Conservation (phyloP, 1,140 invertebrate genomes). For the Schlechtendalia chinensis region DNA sequence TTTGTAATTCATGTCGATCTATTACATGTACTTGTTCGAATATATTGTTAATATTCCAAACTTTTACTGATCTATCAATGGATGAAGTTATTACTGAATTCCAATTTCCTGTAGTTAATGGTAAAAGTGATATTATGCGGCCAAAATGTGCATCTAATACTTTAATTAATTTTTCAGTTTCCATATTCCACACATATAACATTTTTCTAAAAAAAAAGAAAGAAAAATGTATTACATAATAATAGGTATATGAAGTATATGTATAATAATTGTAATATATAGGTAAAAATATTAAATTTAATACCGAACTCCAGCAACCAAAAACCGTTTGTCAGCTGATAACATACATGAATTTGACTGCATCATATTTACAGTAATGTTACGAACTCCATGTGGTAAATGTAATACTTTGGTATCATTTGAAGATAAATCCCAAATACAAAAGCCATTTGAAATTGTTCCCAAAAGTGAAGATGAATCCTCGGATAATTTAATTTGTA, state of each 20-base stretch:
- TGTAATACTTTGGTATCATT: slow-evolving; percentile 65
- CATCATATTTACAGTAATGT: slow-evolving; percentile 82
- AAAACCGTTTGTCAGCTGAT: slow-evolving; percentile 84
- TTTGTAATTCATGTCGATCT: slow-evolving; percentile 91
- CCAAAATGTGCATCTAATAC: slow-evolving; percentile 95
- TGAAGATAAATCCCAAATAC: slow-evolving; percentile 65
- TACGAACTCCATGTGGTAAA: slow-evolving; percentile 85
- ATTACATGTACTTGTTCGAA: slow-evolving; percentile 96
- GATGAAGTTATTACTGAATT: slow-evolving; percentile 96
- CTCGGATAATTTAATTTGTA: slow-evolving; percentile 79
- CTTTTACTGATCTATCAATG: slow-evolving; percentile 95
- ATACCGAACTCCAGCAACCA: slow-evolving; percentile 87
- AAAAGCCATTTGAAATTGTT: slow-evolving; percentile 80
- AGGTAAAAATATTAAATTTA: slow-evolving; percentile 36
- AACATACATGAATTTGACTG: slow-evolving; percentile 88
- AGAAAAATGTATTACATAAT: slow-evolving; percentile 51
- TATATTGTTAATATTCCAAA: slow-evolving; percentile 99
- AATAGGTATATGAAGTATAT: no score
- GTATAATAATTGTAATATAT: background rate
- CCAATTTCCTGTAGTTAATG: slow-evolving; percentile 82
- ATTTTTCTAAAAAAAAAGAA: slow-evolving; percentile 75
- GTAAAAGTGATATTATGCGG: slow-evolving; percentile 86
- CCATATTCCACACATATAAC: slow-evolving; percentile 90
- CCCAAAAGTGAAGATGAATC: slow-evolving; percentile 78
- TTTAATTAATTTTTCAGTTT: slow-evolving; percentile 78